Base-by-base conservation (phyloP, 1,140 invertebrate genomes). In the Drosophila takahashii region DNA sequence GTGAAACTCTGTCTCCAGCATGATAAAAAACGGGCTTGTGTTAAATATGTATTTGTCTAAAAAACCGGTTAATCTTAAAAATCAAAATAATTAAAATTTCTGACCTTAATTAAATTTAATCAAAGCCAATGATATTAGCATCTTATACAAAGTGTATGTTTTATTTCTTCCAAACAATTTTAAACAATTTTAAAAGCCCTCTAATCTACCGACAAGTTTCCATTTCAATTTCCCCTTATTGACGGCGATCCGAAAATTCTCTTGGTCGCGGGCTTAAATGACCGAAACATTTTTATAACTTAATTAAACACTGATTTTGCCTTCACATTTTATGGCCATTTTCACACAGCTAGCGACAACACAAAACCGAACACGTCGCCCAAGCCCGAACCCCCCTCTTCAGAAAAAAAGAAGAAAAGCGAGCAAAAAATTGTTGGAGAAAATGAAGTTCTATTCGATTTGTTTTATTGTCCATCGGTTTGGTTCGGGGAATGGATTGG, bases 401-500 rank as follows among this genome's bases (percentile, higher is more conserved):
- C 18, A 51, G 36, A 48, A 56, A 36, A 36, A 51, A 52, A 29
- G 29, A 47, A 32, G 41, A 47, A 70, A 70, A 37, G 34, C 41
- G 27, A 48, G 10, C 22, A 52, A 69, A 56, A 70, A 70, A 70
- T 18, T 56, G 41, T 74, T 39, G 29, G 42, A 73, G 59, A 75
- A 86, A 87, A 86, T 79, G 70, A 86, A 87, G 76, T 89, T 89
- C 84, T 76, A 69, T 79, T 71, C 83, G 72, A 87, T 89, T 87
- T 87, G 84, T 87, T 87, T 87, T 87, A 89, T 89, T 89, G 84
- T 83, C 71, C 84, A 83, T 75, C 48, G 74, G 51, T 60, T 72
- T 13, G 34, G 41, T 52, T 34, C 42, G 47, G 15, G 26, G 9
- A 15, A 50, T 66, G 59, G 48, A 9, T 53, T 44, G 67, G 67